Base-by-base conservation (phyloP, 2,888 invertebrate genomes). In the Furcula furcula region DNA sequence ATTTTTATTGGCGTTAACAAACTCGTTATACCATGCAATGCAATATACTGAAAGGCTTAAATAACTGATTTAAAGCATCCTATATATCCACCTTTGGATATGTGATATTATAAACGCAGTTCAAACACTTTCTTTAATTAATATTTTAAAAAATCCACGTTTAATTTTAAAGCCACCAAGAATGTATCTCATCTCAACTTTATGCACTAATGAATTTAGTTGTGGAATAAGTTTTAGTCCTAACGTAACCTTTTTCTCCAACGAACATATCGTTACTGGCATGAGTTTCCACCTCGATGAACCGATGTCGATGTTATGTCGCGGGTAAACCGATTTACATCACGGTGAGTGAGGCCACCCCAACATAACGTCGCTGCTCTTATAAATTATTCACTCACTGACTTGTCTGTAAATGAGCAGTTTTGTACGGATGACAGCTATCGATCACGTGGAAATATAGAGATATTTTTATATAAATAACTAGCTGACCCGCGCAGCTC, bases 321-420 rank as follows among this genome's bases (percentile, higher is more conserved):
- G 27, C 12, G 18, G 1, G 4, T 34, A 15, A 23, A 25, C 16
- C 10, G 31, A 22, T 37, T 29, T 32, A 36, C 9, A 26, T 29
- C 23, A 4, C 18, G 23, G 29, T 32, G 28, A 40, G 26, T 40
- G 34, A 34, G 37, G 19, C 37, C 23, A 10, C 23, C 18, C 15
- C 29, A 20, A 40, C 28, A 26, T 31, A n/a, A 43, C 27, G 27
- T 14, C 25, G 10, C 22, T 31, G 21, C 7, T 22, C 29, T 34
- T 27, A 18, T 44, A 12, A 50, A 54, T 39, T 36, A 46, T 43
- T 47, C 35, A 37, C 12, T 6, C 15, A n/a, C 26, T 29, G 11
- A 34, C 22, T 26, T 34, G 12, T 18, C 12, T 33, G 9, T 20
- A 20, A 36, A 37, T 39, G 14, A 36, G 26, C 22, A 16, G 28